Evolutionary conservation across 2,113 vertebrate species (phyloP).

Genomic region (Egretta garzetta): DNA sequence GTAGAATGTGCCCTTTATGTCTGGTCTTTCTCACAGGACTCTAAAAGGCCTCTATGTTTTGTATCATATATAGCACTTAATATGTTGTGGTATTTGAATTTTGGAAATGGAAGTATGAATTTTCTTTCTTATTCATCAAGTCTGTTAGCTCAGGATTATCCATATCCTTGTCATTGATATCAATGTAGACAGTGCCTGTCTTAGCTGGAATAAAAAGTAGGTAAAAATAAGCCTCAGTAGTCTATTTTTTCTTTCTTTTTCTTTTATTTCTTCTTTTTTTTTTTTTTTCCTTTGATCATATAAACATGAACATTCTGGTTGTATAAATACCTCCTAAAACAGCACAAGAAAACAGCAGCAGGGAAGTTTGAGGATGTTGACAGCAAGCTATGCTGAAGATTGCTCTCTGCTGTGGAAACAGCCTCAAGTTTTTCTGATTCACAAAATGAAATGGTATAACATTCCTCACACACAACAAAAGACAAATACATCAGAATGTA

Average conservation of each 20-base stretch:
- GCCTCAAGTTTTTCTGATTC: not conserved
- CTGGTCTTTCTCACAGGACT: not conserved
- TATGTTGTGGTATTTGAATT: not conserved
- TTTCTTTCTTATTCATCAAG: not conserved
- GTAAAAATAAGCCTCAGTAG: not conserved
- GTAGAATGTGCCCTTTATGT: not conserved
- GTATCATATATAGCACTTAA: not conserved
- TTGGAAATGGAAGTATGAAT: not conserved
- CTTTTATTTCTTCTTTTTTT: not conserved
- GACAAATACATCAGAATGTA: not conserved
- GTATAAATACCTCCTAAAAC: not conserved
- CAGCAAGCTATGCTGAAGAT: not conserved
- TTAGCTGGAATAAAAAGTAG: not conserved
- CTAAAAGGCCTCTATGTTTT: not conserved
- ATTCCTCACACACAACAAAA: not conserved
- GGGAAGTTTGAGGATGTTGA: not conserved
- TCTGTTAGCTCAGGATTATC: not conserved
- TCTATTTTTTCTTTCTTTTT: not conserved
- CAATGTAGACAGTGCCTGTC: not conserved
- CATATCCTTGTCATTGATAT: not conserved
- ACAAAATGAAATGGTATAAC: not conserved
- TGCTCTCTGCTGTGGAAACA: not conserved
- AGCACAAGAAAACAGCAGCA: not conserved
- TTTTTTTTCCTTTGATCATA: not conserved
- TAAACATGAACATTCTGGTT: not conserved